Evolutionary conservation across 2,888 invertebrate species (phyloP).

Genomic region (Platycheirus rosarum): DNA sequence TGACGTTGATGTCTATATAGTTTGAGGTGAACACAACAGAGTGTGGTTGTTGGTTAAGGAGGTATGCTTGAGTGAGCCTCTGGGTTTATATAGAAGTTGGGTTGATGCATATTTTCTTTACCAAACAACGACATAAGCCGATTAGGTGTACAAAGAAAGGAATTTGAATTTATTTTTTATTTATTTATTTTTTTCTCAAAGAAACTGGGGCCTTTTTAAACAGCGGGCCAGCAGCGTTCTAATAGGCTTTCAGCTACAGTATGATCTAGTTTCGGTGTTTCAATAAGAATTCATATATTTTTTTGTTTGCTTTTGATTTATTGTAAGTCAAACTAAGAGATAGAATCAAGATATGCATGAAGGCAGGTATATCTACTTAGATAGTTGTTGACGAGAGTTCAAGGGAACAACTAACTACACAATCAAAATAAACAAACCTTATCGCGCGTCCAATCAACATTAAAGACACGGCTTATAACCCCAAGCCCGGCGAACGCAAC

Average conservation of each 20-base stretch:
- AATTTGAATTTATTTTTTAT: no score
- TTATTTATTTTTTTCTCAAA: conserved; percentile 21
- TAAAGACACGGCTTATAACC: neutral
- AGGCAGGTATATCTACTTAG: neutral
- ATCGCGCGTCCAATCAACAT: conserved; percentile 59
- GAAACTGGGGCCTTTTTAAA: conserved; percentile 24
- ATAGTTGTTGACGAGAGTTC: conserved; percentile 24
- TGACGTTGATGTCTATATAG: conserved; percentile 60
- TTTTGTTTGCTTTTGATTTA: conserved; percentile 2
- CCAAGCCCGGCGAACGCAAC: conserved; percentile 9
- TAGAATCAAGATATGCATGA: neutral
- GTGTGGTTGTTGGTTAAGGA: conserved; percentile 27
- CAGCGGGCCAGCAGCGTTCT: conserved; percentile 26
- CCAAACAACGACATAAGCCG: conserved; percentile 61
- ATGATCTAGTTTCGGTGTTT: conserved; percentile 55
- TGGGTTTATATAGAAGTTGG: conserved; percentile 11
- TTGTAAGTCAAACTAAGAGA: neutral
- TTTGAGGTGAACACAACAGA: conserved; percentile 59
- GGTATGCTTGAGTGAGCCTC: conserved; percentile 37
- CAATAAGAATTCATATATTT: conserved; percentile 37
- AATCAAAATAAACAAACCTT: conserved; percentile 69
- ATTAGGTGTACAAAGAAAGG: conserved; percentile 51
- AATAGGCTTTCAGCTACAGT: conserved; percentile 51
- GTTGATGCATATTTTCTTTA: conserved; percentile 48
- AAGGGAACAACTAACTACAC: conserved; percentile 36